Evolutionary conservation across 2,113 vertebrate species (phyloP).

Genomic region (Madoqua kirkii): DNA sequence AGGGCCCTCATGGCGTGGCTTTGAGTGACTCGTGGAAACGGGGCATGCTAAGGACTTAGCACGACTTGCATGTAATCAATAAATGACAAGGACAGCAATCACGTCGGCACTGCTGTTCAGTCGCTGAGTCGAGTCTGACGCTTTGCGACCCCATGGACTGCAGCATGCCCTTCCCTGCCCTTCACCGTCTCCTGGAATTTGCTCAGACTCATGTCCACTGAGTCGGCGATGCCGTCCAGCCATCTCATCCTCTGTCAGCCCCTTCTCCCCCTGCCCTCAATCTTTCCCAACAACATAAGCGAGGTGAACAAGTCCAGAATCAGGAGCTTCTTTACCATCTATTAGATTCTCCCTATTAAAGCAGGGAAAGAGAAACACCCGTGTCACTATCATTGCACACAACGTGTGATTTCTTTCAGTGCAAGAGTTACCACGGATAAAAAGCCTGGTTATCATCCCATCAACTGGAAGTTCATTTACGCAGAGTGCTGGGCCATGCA

Average conservation of each 20-base stretch:
- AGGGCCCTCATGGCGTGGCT: background rate
- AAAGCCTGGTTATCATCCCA: no score
- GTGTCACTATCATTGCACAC: accelerated
- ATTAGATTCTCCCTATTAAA: background rate
- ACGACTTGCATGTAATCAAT: accelerated
- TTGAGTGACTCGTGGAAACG: accelerated
- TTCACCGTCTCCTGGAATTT: background rate
- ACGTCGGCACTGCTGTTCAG: accelerated
- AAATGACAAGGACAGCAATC: background rate
- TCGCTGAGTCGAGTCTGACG: background rate
- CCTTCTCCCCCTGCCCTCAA: background rate
- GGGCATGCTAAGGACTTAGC: background rate
- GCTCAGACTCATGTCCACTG: background rate
- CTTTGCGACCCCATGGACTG: background rate
- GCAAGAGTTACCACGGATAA: background rate
- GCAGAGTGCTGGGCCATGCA: background rate
- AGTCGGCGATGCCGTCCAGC: background rate
- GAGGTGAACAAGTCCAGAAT: background rate
- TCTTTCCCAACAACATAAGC: background rate
- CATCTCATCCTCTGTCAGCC: background rate
- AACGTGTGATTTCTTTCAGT: background rate
- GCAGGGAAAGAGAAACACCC: background rate
- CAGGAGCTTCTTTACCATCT: background rate
- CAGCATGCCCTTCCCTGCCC: background rate
- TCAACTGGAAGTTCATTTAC: background rate